phyloP scores from a whole-genome alignment of 2,888 invertebrate species.

The Globia sparganii region DNA sequence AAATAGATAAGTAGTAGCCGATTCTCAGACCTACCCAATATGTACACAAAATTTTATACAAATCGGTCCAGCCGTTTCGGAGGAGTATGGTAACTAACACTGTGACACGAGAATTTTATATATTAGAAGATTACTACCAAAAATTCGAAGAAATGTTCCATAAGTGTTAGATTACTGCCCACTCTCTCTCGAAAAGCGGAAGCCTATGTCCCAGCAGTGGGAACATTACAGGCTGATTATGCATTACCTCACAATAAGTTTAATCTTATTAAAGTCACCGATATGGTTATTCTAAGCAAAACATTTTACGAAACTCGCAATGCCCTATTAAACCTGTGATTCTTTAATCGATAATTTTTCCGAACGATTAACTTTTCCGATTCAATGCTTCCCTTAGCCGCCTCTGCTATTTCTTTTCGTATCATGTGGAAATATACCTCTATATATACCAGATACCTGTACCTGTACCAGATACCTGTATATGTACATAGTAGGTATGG shows the following conservation, averaged over 20 bases:
- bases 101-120: no score
- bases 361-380: slow-evolving; percentile 30
- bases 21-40: no score
- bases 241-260: neutral
- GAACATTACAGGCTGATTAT: no score
- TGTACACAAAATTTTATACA: no score
- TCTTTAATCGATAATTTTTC: slow-evolving; percentile 19
- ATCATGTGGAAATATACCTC: neutral
- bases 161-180: neutral
- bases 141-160: no score
- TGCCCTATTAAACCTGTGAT: neutral
- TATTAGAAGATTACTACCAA: no score
- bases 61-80: no score
- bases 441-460: neutral
- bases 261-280: neutral
- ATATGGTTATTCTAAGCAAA: neutral
- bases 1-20: no score
- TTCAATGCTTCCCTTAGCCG: slow-evolving; percentile 18
- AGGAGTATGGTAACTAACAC: no score
- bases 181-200: neutral
- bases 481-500: neutral
- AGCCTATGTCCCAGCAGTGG: neutral
- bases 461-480: neutral
- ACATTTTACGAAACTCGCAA: neutral
- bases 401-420: slow-evolving; percentile 10